Percentiles rank a stretch among this genome's conserved stretches.
Evolutionary conservation across 2,888 invertebrate species (phyloP).

Genomic region (Cybosia mesomella): DNA sequence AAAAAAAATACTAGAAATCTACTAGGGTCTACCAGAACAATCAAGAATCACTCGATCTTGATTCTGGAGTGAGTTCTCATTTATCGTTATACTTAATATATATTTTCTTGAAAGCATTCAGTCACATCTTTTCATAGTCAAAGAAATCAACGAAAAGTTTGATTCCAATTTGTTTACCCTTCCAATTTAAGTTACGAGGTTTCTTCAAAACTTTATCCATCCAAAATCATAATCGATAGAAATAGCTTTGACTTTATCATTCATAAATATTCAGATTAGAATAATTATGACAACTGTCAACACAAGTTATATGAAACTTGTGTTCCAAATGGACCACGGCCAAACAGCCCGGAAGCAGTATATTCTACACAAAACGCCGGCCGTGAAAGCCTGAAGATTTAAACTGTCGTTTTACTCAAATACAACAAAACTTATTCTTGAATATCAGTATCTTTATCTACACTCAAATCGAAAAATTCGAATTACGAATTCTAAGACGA

Average conservation of each 20-base stretch:
- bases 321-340: too few relatives aligned
- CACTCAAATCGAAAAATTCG: too few relatives aligned
- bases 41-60: background rate
- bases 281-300: background rate
- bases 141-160: background rate
- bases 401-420: background rate
- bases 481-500: too few relatives aligned
- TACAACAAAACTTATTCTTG: background rate
- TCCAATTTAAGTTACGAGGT: conserved; percentile 12
- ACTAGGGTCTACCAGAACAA: background rate
- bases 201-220: conserved; percentile 11
- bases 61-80: background rate
- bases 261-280: conserved; percentile 1
- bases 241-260: background rate
- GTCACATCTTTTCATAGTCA: background rate
- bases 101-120: background rate
- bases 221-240: conserved; percentile 11
- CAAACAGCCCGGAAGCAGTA: too few relatives aligned
- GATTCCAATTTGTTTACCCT: conserved; percentile 10
- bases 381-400: too few relatives aligned
- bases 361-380: too few relatives aligned
- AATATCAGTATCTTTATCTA: background rate
- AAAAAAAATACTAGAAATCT: too few relatives aligned
- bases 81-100: background rate
- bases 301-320: too few relatives aligned